Conservation (phyloP, 2,888 invertebrate genomes). For the Himalopsyche tibetana region DNA sequence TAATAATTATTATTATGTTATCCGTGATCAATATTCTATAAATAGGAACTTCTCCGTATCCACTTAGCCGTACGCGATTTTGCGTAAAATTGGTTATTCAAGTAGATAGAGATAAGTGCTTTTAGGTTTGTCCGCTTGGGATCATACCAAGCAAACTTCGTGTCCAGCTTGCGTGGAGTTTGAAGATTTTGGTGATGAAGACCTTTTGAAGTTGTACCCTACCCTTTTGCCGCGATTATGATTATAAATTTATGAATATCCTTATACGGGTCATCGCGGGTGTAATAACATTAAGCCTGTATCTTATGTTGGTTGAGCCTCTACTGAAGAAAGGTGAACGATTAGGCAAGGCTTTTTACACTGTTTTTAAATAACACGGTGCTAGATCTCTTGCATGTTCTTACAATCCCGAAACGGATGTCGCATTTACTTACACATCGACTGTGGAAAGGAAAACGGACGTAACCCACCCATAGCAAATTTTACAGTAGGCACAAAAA, state of each 20-base stretch:
- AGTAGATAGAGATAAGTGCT: neutral
- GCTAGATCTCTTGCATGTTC: too few species aligned
- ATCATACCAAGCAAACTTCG: neutral
- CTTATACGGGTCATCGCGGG: slow-evolving; percentile 26
- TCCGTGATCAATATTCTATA: neutral
- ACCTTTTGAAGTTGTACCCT: neutral
- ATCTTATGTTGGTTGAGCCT: too few species aligned
- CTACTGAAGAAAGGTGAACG: too few species aligned
- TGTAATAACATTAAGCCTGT: neutral
- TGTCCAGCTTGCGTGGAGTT: neutral
- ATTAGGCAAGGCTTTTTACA: too few species aligned
- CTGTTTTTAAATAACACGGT: too few species aligned
- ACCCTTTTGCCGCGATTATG: neutral
- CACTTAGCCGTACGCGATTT: neutral
- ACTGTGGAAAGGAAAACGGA: too few species aligned
- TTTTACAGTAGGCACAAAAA: too few species aligned
- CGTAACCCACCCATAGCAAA: too few species aligned
- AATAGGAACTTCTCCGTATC: neutral
- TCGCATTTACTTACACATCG: too few species aligned
- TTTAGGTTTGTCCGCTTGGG: neutral
- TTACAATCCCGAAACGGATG: too few species aligned
- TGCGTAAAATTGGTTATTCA: slow-evolving; percentile 6
- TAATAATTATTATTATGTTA: too few species aligned
- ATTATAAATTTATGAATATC: slow-evolving; percentile 32
- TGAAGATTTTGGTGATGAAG: neutral